Percentiles rank a stretch among this genome's conserved stretches.
These are phyloP conservation scores for Vidua macroura DNA, from an alignment of 2,113 vertebrate genomes.

Conservation along the genomic window DNA sequence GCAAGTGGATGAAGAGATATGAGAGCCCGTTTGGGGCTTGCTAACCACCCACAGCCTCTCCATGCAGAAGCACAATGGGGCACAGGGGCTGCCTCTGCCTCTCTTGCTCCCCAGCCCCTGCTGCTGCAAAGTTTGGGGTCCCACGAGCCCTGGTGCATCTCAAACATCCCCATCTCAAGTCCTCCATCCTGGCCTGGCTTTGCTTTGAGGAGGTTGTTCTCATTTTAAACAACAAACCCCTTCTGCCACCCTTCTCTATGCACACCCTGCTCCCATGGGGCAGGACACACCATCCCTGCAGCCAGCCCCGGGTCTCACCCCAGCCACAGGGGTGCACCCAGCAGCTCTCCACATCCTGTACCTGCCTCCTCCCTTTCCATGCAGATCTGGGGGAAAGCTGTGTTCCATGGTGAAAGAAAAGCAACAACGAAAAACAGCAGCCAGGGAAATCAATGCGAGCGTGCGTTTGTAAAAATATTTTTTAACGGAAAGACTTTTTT, in stretches of 20 bases:
- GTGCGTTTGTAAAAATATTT: constrained; percentile 88
- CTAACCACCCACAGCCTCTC: neutral
- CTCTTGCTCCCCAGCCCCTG: neutral
- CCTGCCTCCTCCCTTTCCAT: neutral
- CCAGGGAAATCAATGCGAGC: constrained; percentile 75
- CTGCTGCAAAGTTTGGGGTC: neutral
- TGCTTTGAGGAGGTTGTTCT: neutral
- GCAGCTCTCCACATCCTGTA: neutral
- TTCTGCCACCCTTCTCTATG: neutral
- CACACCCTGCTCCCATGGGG: neutral
- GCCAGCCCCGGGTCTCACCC: fast-evolving
- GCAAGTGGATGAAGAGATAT: neutral
- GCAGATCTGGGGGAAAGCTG: constrained; percentile 48
- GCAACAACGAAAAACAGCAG: neutral
- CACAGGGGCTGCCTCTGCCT: neutral
- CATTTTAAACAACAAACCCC: neutral
- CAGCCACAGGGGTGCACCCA: neutral
- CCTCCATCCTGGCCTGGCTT: neutral
- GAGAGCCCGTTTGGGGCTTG: neutral
- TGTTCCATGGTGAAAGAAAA: constrained; percentile 69
- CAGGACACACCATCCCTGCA: neutral
- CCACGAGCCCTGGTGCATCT: neutral
- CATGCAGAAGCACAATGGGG: neutral
- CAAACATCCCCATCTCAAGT: neutral
- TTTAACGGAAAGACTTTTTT: constrained; percentile 83